Percentiles rank a stretch among this genome's conserved stretches.
These are phyloP conservation scores for Cataglyphis cursor DNA, from an alignment of 2,888 invertebrate species.

Conservation along the genomic window DNA sequence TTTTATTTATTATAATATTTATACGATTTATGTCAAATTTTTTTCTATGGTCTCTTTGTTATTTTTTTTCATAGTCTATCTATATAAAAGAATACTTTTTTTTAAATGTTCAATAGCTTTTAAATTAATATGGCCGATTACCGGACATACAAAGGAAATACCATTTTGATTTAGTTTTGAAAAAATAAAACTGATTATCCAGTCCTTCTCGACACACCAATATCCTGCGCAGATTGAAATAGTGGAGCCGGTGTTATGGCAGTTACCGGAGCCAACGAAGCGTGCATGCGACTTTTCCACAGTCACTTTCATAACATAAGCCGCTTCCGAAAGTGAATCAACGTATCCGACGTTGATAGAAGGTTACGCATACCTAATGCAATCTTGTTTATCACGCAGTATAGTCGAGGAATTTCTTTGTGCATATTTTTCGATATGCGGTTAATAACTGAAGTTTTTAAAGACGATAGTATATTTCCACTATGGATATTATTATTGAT, in stretches of 20 bases:
- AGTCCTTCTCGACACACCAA: constrained; percentile 67
- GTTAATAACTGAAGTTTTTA: neutral
- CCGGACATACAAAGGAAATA: constrained; percentile 11
- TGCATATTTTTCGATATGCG: constrained; percentile 15
- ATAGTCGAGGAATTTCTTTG: constrained; percentile 26
- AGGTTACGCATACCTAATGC: constrained; percentile 69
- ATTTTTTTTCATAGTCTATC: neutral
- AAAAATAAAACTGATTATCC: constrained; percentile 47
- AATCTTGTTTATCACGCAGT: constrained; percentile 49
- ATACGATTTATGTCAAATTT: neutral
- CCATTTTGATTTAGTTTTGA: constrained; percentile 37
- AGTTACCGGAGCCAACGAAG: constrained; percentile 72
- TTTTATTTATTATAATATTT: neutral
- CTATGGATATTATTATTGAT: neutral
- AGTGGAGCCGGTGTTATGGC: constrained; percentile 62
- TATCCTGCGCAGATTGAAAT: constrained; percentile 72
- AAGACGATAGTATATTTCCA: neutral
- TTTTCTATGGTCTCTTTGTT: neutral
- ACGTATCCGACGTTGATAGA: constrained; percentile 69
- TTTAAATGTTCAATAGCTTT: neutral
- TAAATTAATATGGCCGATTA: neutral
- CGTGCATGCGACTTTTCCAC: constrained; percentile 77
- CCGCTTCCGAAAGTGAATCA: constrained; percentile 78
- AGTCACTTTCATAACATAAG: constrained; percentile 75
- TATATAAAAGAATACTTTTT: neutral